Conservation (phyloP, 2,797 vertebrate genomes). For the Tinamus major region DNA sequence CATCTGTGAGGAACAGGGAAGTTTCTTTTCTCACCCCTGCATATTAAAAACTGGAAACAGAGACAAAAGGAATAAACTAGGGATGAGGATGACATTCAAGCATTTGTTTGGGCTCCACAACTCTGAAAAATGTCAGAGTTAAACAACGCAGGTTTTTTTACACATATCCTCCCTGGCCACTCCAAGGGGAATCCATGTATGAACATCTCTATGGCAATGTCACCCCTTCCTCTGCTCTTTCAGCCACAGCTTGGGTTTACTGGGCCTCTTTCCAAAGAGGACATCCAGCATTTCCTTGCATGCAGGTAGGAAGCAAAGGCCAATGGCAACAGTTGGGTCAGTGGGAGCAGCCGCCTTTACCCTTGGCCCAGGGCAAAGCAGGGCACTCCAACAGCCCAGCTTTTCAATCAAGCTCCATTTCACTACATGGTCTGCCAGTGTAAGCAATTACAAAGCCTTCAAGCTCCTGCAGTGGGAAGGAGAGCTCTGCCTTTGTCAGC, state of each 20-base stretch:
- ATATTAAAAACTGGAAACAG: background rate
- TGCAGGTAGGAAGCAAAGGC: background rate
- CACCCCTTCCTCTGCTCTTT: background rate
- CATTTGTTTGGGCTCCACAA: background rate
- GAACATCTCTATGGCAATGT: background rate
- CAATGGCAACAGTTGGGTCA: no score
- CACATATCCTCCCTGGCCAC: background rate
- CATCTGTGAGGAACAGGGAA: background rate
- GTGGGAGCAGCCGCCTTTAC: background rate
- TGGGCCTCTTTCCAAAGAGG: background rate
- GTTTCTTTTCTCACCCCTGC: background rate
- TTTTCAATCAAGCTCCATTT: background rate
- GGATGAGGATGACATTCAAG: background rate
- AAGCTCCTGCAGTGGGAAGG: accelerated
- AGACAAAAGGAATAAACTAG: background rate
- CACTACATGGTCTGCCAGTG: background rate
- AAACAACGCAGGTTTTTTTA: background rate
- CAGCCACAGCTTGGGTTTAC: background rate
- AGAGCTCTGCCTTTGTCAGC: background rate
- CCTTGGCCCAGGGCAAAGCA: accelerated
- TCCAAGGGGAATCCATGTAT: background rate
- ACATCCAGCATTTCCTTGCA: no score
- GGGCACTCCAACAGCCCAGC: background rate
- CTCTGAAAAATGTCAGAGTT: background rate
- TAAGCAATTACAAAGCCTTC: background rate